Percentiles rank a stretch among this genome's conserved stretches.
These are phyloP conservation scores for Monoplex corrugatus DNA, from an alignment of 2,888 invertebrate genomes.

Conservation along the genomic window DNA sequence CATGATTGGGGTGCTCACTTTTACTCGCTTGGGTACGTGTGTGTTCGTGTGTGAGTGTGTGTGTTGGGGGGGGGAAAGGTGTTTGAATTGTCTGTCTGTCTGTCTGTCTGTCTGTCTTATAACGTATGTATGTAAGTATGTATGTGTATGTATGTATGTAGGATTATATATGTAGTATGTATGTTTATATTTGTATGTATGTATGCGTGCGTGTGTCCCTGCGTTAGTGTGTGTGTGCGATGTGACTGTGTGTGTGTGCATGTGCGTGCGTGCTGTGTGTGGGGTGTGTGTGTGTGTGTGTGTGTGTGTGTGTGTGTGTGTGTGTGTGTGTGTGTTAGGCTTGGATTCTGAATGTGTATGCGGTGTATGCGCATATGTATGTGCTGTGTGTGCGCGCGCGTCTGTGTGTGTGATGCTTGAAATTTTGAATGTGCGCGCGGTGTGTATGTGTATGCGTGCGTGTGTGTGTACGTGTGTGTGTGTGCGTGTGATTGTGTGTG, in stretches of 20 bases:
- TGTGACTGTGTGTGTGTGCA: too few relatives aligned
- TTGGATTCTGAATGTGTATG: neutral
- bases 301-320: slow-evolving; percentile 9
- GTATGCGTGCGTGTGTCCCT: too few relatives aligned
- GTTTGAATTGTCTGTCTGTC: too few relatives aligned
- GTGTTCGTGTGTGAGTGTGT: neutral
- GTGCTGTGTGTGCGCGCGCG: neutral
- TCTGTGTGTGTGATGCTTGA: neutral
- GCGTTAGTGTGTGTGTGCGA: too few relatives aligned
- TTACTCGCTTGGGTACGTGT: neutral
- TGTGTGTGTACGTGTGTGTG: slow-evolving; percentile 3
- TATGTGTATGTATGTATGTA: too few relatives aligned
- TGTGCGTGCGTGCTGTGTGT: neutral
- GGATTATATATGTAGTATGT: too few relatives aligned
- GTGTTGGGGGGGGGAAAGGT: too few relatives aligned
- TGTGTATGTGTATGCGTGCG: neutral
- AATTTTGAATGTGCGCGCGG: too few relatives aligned
- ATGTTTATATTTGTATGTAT: too few relatives aligned
- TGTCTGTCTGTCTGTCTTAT: too few relatives aligned
- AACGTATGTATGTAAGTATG: too few relatives aligned
- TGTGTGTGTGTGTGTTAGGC: neutral
- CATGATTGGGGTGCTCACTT: neutral
- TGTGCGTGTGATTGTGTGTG: neutral
- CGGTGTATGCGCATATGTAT: neutral
- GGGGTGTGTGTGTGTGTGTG: neutral